A percentile compares a stretch with the other conserved stretches of the same genome.
phyloP scores from a whole-genome alignment of 2,888 invertebrate species.

The Philonicus albiceps region DNA sequence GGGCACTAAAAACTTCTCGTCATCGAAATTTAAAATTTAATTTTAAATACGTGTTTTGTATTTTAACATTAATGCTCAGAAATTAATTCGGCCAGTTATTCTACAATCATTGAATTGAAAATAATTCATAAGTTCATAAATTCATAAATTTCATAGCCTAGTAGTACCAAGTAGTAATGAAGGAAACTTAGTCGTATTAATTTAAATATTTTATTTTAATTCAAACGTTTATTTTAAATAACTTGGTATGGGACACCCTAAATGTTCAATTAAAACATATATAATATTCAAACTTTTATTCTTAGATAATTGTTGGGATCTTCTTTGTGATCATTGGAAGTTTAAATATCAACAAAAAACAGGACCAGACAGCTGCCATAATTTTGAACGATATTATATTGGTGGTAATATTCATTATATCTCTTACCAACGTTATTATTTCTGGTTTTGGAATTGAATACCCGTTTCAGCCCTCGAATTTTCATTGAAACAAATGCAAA shows the following conservation, averaged over 20 bases:
- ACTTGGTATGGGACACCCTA: not conserved
- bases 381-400: slow-evolving; percentile 83
- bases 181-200: no score
- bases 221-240: not conserved
- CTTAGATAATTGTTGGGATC: slow-evolving; percentile 82
- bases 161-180: no score
- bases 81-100: no score
- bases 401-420: slow-evolving; percentile 81
- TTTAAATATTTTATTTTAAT: not conserved
- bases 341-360: slow-evolving; percentile 78
- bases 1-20: no score
- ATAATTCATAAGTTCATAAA: no score
- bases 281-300: slow-evolving; percentile 53
- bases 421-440: slow-evolving; percentile 81
- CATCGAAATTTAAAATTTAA: no score
- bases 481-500: not conserved
- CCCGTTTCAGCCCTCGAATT: slow-evolving; percentile 64
- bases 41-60: no score
- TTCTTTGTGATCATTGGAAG: slow-evolving; percentile 84
- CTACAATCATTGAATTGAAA: no score
- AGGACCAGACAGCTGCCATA: slow-evolving; percentile 78
- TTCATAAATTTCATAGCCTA: no score
- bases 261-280: not conserved
- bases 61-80: no score
- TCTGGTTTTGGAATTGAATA: slow-evolving; percentile 86